Conservation (phyloP, 2,113 vertebrate species). For the Piaya cayana region DNA sequence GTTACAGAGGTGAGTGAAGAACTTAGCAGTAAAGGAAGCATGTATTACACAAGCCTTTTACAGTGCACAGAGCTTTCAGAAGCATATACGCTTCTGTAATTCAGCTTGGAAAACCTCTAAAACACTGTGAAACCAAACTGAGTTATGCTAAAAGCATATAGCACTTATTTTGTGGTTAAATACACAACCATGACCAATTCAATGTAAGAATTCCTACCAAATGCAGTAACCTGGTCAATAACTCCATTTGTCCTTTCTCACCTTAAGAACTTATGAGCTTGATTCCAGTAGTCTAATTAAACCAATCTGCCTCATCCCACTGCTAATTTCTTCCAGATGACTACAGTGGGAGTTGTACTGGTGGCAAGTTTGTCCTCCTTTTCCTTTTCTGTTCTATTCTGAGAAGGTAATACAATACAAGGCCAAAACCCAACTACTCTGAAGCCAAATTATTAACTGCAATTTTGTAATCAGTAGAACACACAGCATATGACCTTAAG, state of each 20-base stretch:
- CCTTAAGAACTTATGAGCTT: background rate
- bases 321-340: conserved; percentile 43
- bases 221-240: background rate
- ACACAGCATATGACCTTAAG: background rate
- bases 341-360: background rate
- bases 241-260: background rate
- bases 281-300: conserved; percentile 40
- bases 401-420: background rate
- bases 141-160: background rate
- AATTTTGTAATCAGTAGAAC: background rate
- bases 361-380: background rate
- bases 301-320: background rate
- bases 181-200: background rate
- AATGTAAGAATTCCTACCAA: background rate
- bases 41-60: background rate
- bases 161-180: background rate
- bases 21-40: background rate
- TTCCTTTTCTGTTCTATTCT: conserved; percentile 17
- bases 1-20: background rate
- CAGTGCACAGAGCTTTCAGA: background rate
- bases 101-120: background rate
- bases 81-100: background rate
- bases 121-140: background rate
- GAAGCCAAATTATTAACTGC: background rate
- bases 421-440: background rate